Evolutionary conservation across 2,888 invertebrate species (phyloP), one percentile per base, ranked within the genome.

Genomic region (Frankliniella fusca): DNA sequence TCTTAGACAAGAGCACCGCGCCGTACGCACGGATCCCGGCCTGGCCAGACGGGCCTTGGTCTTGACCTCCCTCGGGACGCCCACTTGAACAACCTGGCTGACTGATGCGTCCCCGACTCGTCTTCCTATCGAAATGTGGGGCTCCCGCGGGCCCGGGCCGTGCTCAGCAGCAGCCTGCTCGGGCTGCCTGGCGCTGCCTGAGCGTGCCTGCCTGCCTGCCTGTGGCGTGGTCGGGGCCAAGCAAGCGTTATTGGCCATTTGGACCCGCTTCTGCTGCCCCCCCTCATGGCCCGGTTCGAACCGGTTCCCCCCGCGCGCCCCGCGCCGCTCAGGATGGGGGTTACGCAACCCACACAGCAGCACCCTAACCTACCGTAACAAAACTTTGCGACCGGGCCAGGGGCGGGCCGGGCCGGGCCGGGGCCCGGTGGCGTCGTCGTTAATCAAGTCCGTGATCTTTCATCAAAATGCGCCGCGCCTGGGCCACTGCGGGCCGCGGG

Each of bases 311-410:
- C 9, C 23, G 18, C 61, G 61, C 61, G 61, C 20, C 20, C 15
- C 20, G 54, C 54, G 38, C 38, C 38, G 38, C 38, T 54, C 54
- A 15, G 38, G 70, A 23, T n/a, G 70, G 70, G 70, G 23, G 70
- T 70, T 70, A 70, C 70, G 70, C 70, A 70, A 70, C 70, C 11
- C 23, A 23, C 23, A 23, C 20, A 18, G 54, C n/a, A 23, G 70
- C 23, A 23, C 23, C 70, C 70, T 70, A 70, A 70, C 70, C 70
- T 70, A 23, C 70, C 70, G 70, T 23, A 70, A 70, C 70, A 70
- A 61, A 38, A 38, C 38, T 38, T 38, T 38, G 38, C 38, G 38
- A 38, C 38, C 38, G 38, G 38, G 38, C 3, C 38, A 5, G 38
- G 38, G 38, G 3, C 3, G 38, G 38, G 38, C 38, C 3, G 38